Conservation (phyloP, 2,797 vertebrate species). For the Paguma larvata region DNA sequence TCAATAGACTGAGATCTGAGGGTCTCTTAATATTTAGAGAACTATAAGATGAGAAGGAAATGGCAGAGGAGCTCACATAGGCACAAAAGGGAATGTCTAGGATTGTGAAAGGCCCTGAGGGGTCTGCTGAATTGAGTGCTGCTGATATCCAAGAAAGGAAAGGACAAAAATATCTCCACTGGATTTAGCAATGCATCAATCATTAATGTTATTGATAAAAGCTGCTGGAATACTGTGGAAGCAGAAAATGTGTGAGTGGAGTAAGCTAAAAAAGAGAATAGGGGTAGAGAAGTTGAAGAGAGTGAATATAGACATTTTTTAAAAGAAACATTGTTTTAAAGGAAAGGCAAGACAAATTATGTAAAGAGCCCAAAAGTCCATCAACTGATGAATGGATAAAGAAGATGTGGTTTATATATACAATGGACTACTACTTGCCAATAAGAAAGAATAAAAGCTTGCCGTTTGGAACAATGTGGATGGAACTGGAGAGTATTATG, state of each 20-base stretch:
- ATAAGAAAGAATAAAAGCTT: too few relatives aligned
- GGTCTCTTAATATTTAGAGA: neutral
- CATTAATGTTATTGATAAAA: neutral
- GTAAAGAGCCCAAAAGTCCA: too few relatives aligned
- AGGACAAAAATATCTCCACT: neutral
- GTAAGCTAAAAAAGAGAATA: neutral
- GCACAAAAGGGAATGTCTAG: too few relatives aligned
- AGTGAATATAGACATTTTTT: neutral
- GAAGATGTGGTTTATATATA: too few relatives aligned
- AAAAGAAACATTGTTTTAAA: neutral
- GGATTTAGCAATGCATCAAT: neutral
- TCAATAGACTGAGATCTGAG: neutral
- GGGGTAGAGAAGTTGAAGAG: neutral
- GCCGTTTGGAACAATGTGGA: too few relatives aligned
- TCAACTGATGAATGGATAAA: too few relatives aligned
- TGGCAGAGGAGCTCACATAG: neutral
- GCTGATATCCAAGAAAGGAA: too few relatives aligned
- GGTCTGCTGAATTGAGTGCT: neutral
- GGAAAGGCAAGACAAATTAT: neutral
- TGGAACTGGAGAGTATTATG: too few relatives aligned
- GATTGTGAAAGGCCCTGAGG: accelerated
- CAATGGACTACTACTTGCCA: too few relatives aligned
- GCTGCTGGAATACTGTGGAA: neutral
- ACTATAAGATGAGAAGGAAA: neutral
- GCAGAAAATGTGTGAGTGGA: neutral